Evolutionary conservation across 1,140 invertebrate species (phyloP), one percentile per base, ranked within the genome.

Genomic region (Neodiprion pinetum): DNA sequence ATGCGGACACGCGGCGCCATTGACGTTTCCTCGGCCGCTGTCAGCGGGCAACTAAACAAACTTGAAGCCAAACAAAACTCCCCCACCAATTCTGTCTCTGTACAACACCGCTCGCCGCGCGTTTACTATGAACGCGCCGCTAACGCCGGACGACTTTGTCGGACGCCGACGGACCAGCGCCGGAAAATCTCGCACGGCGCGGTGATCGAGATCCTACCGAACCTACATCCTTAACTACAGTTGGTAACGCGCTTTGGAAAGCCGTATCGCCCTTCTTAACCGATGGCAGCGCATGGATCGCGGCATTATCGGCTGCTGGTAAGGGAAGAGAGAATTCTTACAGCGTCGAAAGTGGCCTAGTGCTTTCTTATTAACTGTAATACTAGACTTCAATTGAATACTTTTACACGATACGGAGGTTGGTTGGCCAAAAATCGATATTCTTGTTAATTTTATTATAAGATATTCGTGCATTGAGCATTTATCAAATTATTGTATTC

Each of bases 41-140:
- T 88, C 86, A 87, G 84, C 87, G 86, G 83, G 82, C 85, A 86
- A 88, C 87, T 88, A 88, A 88, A 88, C 84, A 87, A 85, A 86
- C 82, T 80, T 72, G 75, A 72, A 61, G 75, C 67, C 21, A 9
- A 73, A 70, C 65, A 71, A 72, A 76, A 77, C 40, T 77, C 77
- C 79, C 77, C 79, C 73, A 40, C 28, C 28, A 40, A 40, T 40
- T 69, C 72, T 76, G 17, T 72, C 75, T 81, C 76, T 77, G 76
- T 17, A 9, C 14, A 17, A 61, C 53, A 61, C n/a, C 53, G 53
- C 48, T 47, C 72, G 28, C 23, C 69, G 48, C 49, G 48, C 9
- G 21, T 28, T 40, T 40, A 40, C 28, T 40, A 40, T 40, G 28
- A 40, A 40, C 28, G 28, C 28, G 72, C 69, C 9, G 66, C 70